Conservation (phyloP, 2,888 invertebrate genomes). For the Ryuthela nishihirai region DNA sequence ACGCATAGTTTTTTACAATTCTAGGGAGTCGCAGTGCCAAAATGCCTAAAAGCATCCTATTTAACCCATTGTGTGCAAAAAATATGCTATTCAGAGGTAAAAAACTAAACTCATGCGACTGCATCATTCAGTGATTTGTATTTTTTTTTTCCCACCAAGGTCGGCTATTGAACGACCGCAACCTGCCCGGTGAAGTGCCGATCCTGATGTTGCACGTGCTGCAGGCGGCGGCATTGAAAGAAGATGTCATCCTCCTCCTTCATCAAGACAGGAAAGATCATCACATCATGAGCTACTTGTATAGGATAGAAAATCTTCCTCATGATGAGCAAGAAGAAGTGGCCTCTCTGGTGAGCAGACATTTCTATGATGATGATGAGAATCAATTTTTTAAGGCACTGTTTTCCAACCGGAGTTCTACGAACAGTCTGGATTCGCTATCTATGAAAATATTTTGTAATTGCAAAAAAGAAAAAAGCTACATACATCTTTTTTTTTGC, state of each 20-base stretch:
- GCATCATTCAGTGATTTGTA: no score
- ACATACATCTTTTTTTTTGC: neutral
- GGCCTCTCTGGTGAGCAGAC: conserved; percentile 68
- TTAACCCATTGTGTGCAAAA: no score
- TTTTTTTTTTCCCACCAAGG: conserved; percentile 33
- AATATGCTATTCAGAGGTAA: no score
- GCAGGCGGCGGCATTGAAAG: conserved; percentile 57
- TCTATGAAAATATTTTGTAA: neutral
- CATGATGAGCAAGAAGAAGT: conserved; percentile 72
- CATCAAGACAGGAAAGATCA: conserved; percentile 88
- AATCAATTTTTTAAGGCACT: neutral
- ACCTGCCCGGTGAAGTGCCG: conserved; percentile 30
- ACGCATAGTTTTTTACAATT: no score
- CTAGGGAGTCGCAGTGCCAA: no score
- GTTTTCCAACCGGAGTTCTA: neutral
- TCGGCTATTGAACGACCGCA: conserved; percentile 40
- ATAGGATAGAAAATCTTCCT: conserved; percentile 69
- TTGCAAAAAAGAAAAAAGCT: neutral
- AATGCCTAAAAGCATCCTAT: no score
- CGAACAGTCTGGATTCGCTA: neutral
- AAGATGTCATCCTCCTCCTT: conserved; percentile 80
- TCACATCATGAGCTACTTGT: conserved; percentile 80
- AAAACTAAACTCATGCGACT: no score
- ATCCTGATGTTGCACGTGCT: conserved; percentile 43
- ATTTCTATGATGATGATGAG: neutral